phyloP scores from a whole-genome alignment of 2,113 vertebrate genomes.

The Coptodon bakossiorum region DNA sequence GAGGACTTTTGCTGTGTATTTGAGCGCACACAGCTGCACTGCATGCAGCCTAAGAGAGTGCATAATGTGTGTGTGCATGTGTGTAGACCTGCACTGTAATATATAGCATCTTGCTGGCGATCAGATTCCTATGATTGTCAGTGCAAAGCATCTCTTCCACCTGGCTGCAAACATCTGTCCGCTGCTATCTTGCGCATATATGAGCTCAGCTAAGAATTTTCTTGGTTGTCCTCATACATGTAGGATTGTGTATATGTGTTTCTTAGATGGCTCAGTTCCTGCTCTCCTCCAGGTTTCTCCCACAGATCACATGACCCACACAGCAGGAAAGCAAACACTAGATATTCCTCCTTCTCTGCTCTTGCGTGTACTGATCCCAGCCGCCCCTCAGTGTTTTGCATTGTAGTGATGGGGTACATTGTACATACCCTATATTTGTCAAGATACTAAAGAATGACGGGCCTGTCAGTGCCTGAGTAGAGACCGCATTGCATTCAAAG shows the following conservation, averaged over 20 bases:
- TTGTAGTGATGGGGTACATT: neutral
- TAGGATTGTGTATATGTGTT: neutral
- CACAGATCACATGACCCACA: constrained; percentile 36
- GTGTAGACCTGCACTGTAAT: neutral
- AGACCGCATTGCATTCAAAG: neutral
- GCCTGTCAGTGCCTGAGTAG: neutral
- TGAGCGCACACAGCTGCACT: constrained; percentile 8
- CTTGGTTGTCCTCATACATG: neutral
- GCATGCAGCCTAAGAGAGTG: constrained; percentile 21
- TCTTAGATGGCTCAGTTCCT: constrained; percentile 27
- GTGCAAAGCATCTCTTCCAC: neutral
- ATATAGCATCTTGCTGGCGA: neutral
- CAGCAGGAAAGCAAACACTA: neutral
- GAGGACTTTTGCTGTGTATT: neutral
- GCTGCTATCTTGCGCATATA: neutral
- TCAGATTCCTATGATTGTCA: neutral
- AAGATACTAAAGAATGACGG: neutral
- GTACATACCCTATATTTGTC: neutral
- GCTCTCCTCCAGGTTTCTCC: constrained; percentile 10
- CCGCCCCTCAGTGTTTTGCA: neutral
- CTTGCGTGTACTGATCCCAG: neutral
- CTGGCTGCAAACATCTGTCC: neutral
- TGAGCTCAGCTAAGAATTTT: neutral
- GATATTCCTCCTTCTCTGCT: neutral
- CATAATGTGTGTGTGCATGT: neutral